Evolutionary conservation across 2,888 invertebrate species (phyloP).

Genomic region (Clepsis dumicolana): DNA sequence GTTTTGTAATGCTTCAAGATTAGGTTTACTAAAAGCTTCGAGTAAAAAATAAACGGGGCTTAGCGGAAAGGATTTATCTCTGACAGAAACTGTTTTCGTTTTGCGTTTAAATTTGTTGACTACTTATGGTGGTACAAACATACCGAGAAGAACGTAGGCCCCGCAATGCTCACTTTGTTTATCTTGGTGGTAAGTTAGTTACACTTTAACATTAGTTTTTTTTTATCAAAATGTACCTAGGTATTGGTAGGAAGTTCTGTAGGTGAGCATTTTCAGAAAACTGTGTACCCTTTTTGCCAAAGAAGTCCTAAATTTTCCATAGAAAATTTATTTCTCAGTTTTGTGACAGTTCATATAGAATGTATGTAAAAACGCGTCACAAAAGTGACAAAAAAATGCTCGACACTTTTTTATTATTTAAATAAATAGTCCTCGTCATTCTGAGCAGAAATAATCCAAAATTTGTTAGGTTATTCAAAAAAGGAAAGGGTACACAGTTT

Average conservation of each 20-base stretch:
- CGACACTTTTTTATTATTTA: no score
- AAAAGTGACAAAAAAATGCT: no score
- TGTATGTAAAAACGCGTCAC: no score
- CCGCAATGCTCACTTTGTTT: neutral
- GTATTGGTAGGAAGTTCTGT: neutral
- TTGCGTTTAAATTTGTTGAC: constrained; percentile 10
- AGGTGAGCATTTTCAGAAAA: no score
- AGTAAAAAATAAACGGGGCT: constrained; percentile 44
- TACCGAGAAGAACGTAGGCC: neutral
- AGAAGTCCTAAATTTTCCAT: no score
- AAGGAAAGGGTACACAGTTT: no score
- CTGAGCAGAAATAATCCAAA: no score
- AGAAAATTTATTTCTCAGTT: no score
- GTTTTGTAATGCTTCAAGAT: constrained; percentile 50
- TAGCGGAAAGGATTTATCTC: constrained; percentile 42
- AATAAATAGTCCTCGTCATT: no score
- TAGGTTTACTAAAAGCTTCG: constrained; percentile 49
- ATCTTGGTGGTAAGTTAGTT: neutral
- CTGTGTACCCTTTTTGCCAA: no score
- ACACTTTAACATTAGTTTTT: neutral
- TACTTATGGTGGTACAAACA: neutral
- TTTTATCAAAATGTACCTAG: neutral
- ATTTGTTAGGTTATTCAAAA: no score
- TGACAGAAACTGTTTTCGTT: constrained; percentile 26
- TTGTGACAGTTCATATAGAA: no score